These are phyloP conservation scores for Agrotis puta DNA, from an alignment of 2,888 invertebrate species.

Conservation along the genomic window DNA sequence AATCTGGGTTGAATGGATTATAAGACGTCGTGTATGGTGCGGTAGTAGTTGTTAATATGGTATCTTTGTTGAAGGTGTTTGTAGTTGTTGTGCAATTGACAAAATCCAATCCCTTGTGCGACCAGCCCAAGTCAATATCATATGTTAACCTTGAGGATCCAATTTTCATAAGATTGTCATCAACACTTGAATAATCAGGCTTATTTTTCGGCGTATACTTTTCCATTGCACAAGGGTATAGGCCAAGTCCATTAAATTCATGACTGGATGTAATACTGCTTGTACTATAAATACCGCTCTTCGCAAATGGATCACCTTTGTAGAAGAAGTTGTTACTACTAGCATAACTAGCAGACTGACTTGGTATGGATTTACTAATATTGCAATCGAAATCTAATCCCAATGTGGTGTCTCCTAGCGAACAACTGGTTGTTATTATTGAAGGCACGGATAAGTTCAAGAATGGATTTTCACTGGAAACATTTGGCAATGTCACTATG, in stretches of 20 bases:
- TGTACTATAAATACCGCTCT: slow-evolving; percentile 86
- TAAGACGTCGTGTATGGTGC: slow-evolving; percentile 83
- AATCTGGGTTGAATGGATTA: slow-evolving; percentile 88
- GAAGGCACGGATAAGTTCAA: slow-evolving; percentile 84
- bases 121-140: slow-evolving; percentile 89
- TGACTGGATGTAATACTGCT: slow-evolving; percentile 86
- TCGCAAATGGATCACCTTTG: slow-evolving; percentile 86
- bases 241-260: slow-evolving; percentile 85
- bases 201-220: slow-evolving; percentile 86
- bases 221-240: slow-evolving; percentile 89
- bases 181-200: slow-evolving; percentile 83
- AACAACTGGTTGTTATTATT: slow-evolving; percentile 79
- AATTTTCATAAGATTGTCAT: slow-evolving; percentile 88
- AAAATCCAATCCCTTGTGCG: slow-evolving; percentile 88
- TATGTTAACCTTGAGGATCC: slow-evolving; percentile 87
- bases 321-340: slow-evolving; percentile 84
- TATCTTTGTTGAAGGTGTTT: slow-evolving; percentile 84
- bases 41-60: slow-evolving; percentile 80
- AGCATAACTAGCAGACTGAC: slow-evolving; percentile 76
- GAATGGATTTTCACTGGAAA: slow-evolving; percentile 84
- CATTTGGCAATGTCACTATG: slow-evolving; percentile 67
- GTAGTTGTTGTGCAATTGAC: slow-evolving; percentile 83
- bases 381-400: slow-evolving; percentile 86
- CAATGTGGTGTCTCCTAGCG: slow-evolving; percentile 79
- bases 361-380: slow-evolving; percentile 78